A percentile compares a stretch with the other conserved stretches of the same genome.
These are phyloP conservation scores for Pseudomyrmex pallidus DNA, from an alignment of 1,140 invertebrate genomes.

Conservation along the genomic window DNA sequence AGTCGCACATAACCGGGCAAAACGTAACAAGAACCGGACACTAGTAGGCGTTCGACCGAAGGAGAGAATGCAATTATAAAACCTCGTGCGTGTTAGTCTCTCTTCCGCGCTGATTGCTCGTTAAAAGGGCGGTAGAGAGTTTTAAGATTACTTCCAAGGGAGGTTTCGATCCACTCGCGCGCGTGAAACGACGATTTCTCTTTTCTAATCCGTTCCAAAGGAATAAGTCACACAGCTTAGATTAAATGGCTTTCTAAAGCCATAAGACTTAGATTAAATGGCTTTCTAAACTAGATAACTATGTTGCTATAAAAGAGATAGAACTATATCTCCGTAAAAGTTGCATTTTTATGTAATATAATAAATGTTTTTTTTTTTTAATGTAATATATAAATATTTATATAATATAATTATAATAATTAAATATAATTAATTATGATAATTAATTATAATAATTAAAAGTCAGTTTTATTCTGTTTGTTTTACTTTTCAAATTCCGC, in stretches of 20 bases:
- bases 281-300: too few relatives aligned
- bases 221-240: background rate
- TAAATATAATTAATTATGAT: too few relatives aligned
- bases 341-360: too few relatives aligned
- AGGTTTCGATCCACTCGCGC: constrained; percentile 3
- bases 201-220: background rate
- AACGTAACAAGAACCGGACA: constrained; percentile 54
- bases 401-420: too few relatives aligned
- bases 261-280: too few relatives aligned
- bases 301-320: too few relatives aligned
- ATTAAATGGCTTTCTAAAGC: too few relatives aligned
- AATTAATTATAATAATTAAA: too few relatives aligned
- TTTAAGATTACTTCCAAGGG: constrained; percentile 23
- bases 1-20: constrained; percentile 40
- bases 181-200: background rate
- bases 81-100: background rate
- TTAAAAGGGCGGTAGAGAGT: constrained; percentile 37
- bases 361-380: too few relatives aligned
- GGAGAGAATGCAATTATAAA: constrained; percentile 41
- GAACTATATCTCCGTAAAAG: too few relatives aligned
- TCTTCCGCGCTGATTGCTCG: constrained; percentile 14
- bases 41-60: constrained; percentile 9
- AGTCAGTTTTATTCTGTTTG: background rate
- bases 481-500: background rate
- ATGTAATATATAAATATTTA: too few relatives aligned